Conservation (phyloP, 2,113 vertebrate species). For the Ceuthmochares aereus region DNA sequence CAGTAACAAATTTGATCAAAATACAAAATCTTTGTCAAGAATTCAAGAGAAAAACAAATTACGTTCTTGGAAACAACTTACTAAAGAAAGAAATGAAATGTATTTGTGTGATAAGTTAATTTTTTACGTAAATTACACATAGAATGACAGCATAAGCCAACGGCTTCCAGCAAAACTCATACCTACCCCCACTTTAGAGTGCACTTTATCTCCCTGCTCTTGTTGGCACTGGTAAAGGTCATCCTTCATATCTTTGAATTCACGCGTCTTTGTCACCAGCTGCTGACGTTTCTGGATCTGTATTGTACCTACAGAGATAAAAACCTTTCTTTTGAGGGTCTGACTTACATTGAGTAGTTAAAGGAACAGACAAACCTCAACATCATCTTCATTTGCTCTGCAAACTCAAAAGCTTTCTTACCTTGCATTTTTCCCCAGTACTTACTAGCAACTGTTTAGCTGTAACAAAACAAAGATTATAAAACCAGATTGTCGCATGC, state of each 20-base stretch:
- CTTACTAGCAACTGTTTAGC: background rate
- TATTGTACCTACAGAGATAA: conserved; percentile 81
- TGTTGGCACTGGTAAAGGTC: conserved; percentile 76
- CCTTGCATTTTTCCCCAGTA: background rate
- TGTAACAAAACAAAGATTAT: background rate
- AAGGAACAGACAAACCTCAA: background rate
- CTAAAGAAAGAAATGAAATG: background rate
- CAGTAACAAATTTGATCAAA: background rate
- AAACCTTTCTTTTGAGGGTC: background rate
- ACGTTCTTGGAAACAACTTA: background rate
- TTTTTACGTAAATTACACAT: background rate
- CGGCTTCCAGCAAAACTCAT: background rate
- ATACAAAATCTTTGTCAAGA: background rate
- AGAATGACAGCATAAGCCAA: background rate
- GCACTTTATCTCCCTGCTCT: conserved; percentile 66
- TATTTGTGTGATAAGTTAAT: background rate
- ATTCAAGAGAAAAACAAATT: background rate
- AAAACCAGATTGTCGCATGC: background rate
- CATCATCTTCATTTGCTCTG: background rate
- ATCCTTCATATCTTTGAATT: conserved; percentile 75
- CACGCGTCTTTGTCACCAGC: conserved; percentile 76
- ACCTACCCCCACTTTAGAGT: conserved; percentile 73
- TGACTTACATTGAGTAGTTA: background rate
- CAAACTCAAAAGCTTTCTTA: background rate
- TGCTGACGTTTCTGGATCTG: conserved; percentile 86